These are phyloP conservation scores for Rhagoletis pomonella DNA, from an alignment of 1,140 invertebrate species.

Conservation along the genomic window DNA sequence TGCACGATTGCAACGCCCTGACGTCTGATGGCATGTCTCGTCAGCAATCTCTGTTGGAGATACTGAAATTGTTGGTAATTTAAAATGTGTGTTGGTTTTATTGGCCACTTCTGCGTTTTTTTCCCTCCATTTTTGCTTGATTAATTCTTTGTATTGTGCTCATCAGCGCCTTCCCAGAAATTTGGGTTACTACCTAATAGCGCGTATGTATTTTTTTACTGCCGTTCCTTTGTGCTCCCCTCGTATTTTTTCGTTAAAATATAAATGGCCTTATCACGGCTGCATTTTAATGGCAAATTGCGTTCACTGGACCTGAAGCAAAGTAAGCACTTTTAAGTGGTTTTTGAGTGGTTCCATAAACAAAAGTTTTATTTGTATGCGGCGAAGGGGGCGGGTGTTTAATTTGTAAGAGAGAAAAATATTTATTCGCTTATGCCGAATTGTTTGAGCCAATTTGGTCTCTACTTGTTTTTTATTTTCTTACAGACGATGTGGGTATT, in stretches of 20 bases:
- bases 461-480: too few relatives aligned
- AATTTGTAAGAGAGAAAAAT: too few relatives aligned
- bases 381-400: too few relatives aligned
- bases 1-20: not conserved
- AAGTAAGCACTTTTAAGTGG: not conserved
- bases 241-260: not conserved
- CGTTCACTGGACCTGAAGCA: not conserved
- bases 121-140: not conserved
- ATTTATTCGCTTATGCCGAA: too few relatives aligned
- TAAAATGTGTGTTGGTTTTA: not conserved
- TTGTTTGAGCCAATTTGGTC: too few relatives aligned
- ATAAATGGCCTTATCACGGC: not conserved
- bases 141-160: not conserved
- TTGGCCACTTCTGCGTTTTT: not conserved
- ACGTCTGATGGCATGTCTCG: not conserved
- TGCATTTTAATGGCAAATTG: not conserved
- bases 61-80: not conserved
- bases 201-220: not conserved
- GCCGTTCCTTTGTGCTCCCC: not conserved
- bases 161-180: not conserved
- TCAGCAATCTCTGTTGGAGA: not conserved
- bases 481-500: too few relatives aligned
- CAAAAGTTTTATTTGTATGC: too few relatives aligned
- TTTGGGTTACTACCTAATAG: constrained; percentile 16
- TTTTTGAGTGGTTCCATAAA: not conserved